phyloP scores from a whole-genome alignment of 2,888 invertebrate genomes.

The Microctonus brassicae region DNA sequence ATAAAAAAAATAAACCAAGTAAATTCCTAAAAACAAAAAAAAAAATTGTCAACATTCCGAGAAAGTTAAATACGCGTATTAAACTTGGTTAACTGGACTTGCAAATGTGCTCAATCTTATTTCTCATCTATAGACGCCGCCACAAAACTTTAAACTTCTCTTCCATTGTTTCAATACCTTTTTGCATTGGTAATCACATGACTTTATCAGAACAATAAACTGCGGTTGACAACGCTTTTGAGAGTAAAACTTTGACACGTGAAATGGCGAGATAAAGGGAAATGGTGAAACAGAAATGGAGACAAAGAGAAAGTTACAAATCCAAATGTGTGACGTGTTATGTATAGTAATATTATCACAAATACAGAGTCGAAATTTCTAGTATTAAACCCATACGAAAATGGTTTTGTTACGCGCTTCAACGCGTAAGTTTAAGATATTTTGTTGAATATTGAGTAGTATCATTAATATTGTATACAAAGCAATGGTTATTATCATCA shows the following conservation, averaged over 20 bases:
- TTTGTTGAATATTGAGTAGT: not conserved
- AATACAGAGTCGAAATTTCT: slow-evolving; percentile 3
- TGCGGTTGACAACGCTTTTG: not conserved
- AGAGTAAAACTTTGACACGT: slow-evolving; percentile 10
- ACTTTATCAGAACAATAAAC: slow-evolving; percentile 6
- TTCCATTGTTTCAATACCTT: slow-evolving; percentile 21
- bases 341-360: not conserved
- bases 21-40: no score
- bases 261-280: not conserved
- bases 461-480: not conserved
- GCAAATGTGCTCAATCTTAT: not conserved
- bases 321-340: not conserved
- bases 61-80: slow-evolving; percentile 11
- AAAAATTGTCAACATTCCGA: not conserved
- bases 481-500: no score
- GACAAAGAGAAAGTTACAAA: not conserved
- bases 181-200: slow-evolving; percentile 14
- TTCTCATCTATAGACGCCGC: slow-evolving; percentile 28
- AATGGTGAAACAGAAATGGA: not conserved
- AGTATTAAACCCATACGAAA: not conserved
- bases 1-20: slow-evolving; percentile 7
- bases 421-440: no score
- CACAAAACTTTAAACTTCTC: slow-evolving; percentile 34
- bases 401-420: not conserved
- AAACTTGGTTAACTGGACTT: not conserved